Base-by-base conservation (phyloP, 2,113 vertebrate genomes). In the Ammodytes dubius region DNA sequence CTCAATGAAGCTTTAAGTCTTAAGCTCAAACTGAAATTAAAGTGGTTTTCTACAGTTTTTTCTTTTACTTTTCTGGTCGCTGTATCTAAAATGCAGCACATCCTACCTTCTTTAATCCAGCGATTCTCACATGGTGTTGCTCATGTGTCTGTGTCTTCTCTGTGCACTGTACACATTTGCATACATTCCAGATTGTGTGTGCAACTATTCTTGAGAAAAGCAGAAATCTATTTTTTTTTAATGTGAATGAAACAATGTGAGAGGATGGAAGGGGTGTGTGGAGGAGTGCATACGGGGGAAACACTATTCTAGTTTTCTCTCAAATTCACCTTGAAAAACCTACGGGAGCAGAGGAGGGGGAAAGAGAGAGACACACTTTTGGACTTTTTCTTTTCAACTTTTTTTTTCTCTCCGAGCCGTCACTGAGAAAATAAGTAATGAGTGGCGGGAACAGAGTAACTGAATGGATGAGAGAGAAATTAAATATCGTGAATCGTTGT, bases 281-380 rank as follows among this genome's bases (percentile, higher is more conserved):
- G 84, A 88, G 92, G 87, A 89, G 89, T 87, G 14, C 14, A 58
- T 50, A 86, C 77, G 85, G 78, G 85, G 88, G 86, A 84, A 68
- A 89, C 37, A 52, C 17, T 83, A 77, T n/a, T 91, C 81, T 88
- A 19, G 71, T 78, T 90, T 89, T 91, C 69, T 83, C 82, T 83
- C 67, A 70, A 74, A 89, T 83, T 88, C 71, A 78, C n/a, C 61
- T 4, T 49, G 27, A 74, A 93, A 85, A 83, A 74, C 17, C 10
- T 58, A 65, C 4, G 52, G 89, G 90, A 92, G 90, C 88, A 89
- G 92, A 86, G 89, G 92, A 90, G 89, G 91, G 91, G 91, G 91
- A 90, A 90, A 76, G 65, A 90, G 56, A 72, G 2, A 8, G 19
- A 56, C 57, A 56, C 57, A 53, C 42, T 42, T 90, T 60, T 82